Conservation (phyloP, 2,113 vertebrate genomes). For the Poeciliopsis turrubarensis region DNA sequence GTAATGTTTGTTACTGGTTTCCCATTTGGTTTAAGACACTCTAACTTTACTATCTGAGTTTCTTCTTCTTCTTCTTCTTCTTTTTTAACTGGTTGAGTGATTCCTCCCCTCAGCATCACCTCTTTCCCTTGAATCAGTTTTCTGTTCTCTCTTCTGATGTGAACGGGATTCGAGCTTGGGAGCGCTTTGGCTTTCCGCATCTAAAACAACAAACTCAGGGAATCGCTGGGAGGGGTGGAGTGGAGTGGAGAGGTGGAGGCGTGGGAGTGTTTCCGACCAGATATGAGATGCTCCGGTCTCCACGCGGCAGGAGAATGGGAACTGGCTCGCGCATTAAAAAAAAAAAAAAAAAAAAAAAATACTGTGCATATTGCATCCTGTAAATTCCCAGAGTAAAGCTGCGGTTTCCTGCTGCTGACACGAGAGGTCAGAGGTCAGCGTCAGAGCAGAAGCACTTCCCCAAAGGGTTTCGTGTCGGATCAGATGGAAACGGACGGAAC, state of each 20-base stretch:
- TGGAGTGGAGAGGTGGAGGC: background rate
- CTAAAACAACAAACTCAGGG: background rate
- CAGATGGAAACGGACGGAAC: background rate
- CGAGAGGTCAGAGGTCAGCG: slow-evolving; percentile 36
- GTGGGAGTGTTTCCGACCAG: background rate
- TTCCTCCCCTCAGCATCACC: slow-evolving; percentile 3
- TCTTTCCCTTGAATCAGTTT: slow-evolving; percentile 7
- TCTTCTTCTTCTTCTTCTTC: too few relatives aligned
- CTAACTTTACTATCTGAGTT: too few relatives aligned
- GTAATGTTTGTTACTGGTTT: too few relatives aligned
- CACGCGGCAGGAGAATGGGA: background rate
- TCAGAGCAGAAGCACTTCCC: background rate
- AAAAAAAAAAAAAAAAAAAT: background rate
- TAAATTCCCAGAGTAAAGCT: background rate
- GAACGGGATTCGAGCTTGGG: slow-evolving; percentile 15
- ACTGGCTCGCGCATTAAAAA: background rate
- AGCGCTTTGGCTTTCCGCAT: slow-evolving; percentile 16
- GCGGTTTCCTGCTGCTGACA: slow-evolving; percentile 31
- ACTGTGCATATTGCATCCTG: slow-evolving; percentile 23
- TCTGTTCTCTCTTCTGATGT: slow-evolving; percentile 11
- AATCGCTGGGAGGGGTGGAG: background rate
- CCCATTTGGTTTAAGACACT: too few relatives aligned
- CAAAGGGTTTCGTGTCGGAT: background rate
- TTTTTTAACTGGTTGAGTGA: background rate
- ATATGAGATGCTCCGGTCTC: slow-evolving; percentile 7